Conservation (phyloP, 2,888 invertebrate genomes). For the Amphimallon solstitiale region DNA sequence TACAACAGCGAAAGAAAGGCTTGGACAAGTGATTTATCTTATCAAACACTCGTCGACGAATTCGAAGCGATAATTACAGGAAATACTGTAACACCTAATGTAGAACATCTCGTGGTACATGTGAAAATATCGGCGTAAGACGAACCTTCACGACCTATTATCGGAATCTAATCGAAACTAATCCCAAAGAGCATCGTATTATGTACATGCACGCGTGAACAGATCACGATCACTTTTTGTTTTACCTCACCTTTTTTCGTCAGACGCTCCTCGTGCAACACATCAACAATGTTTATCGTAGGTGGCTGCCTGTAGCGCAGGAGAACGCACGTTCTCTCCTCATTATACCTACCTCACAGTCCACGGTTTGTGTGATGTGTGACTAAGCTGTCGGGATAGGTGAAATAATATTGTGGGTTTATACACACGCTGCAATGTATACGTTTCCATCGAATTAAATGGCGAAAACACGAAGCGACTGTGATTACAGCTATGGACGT, state of each 20-base stretch:
- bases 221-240: conserved; percentile 59
- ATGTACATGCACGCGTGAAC: conserved; percentile 58
- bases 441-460: neutral
- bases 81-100: conserved; percentile 9
- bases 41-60: conserved; percentile 22
- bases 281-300: conserved; percentile 57
- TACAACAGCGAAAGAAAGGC: conserved; percentile 4
- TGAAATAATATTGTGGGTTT: conserved; percentile 4
- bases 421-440: neutral
- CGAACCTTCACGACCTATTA: conserved; percentile 55
- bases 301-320: conserved; percentile 49
- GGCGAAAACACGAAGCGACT: neutral
- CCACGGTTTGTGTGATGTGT: conserved; percentile 10
- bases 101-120: conserved; percentile 28
- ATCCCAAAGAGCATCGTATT: conserved; percentile 53
- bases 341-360: conserved; percentile 12
- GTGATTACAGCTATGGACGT: neutral
- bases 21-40: conserved; percentile 19
- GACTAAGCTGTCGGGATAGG: conserved; percentile 15
- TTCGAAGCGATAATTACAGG: conserved; percentile 33
- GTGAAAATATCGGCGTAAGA: conserved; percentile 45
- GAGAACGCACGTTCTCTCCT: conserved; percentile 31
- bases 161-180: conserved; percentile 53
- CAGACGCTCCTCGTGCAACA: conserved; percentile 47
- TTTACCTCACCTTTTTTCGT: conserved; percentile 56